Evolutionary conservation across 2,797 vertebrate species (phyloP).

Genomic region (Falco cherrug): DNA sequence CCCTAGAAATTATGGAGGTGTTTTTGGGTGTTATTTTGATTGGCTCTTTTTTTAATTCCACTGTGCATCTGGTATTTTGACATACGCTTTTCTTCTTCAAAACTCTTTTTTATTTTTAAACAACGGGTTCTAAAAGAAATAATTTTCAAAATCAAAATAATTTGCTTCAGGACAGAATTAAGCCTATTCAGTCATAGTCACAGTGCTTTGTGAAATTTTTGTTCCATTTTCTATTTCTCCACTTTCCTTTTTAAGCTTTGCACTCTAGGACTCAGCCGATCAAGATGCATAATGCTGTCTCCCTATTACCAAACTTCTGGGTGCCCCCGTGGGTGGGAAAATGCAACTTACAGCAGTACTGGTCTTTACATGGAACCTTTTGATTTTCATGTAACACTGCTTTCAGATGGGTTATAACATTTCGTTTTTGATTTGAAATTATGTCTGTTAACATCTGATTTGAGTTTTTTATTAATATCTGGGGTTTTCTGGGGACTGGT

Average conservation of each 20-base stretch:
- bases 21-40: background rate
- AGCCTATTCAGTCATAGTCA: background rate
- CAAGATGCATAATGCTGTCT: background rate
- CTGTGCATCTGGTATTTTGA: background rate
- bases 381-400: background rate
- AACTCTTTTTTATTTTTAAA: background rate
- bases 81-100: background rate
- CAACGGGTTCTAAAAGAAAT: background rate
- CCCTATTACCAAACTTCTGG: background rate
- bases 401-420: background rate
- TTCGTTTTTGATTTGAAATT: background rate
- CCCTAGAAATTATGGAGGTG: rapidly evolving
- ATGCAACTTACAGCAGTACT: background rate
- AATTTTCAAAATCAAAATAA: background rate
- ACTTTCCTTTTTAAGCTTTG: background rate
- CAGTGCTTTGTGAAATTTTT: background rate
- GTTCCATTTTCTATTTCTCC: background rate
- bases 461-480: background rate
- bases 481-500: background rate
- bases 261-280: background rate
- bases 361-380: background rate
- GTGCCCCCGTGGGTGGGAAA: background rate
- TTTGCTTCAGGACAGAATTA: background rate
- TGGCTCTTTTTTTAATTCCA: background rate
- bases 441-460: background rate